These are phyloP conservation scores for Chlorospingus semifuscus DNA, from an alignment of 2,797 vertebrate species.

Conservation along the genomic window DNA sequence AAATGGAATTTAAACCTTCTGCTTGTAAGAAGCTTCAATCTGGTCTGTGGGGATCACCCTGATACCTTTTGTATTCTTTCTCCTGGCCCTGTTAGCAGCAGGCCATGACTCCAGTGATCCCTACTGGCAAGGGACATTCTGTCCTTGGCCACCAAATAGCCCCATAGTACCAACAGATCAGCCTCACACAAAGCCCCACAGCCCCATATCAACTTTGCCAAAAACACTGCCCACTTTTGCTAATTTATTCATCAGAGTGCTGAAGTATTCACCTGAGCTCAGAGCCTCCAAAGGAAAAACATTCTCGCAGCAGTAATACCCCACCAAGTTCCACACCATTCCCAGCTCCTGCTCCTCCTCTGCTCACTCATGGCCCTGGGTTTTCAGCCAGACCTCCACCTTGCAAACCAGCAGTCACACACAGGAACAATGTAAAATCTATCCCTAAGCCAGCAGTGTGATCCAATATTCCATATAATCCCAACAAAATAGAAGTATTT, in stretches of 20 bases:
- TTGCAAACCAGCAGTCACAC: rapidly evolving
- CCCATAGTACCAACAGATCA: background rate
- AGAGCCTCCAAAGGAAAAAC: background rate
- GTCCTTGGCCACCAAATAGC: background rate
- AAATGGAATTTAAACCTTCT: background rate
- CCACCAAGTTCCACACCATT: background rate
- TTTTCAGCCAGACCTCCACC: background rate
- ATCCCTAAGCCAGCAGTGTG: background rate
- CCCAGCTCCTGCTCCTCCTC: background rate
- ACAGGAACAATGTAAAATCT: background rate
- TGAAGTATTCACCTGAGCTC: background rate
- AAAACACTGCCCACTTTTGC: background rate
- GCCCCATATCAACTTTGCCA: background rate
- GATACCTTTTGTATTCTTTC: background rate
- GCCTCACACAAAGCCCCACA: background rate
- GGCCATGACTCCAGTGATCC: background rate
- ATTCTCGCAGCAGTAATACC: background rate
- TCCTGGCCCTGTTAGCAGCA: background rate
- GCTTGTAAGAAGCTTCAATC: background rate
- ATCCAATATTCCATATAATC: background rate
- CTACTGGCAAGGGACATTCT: background rate
- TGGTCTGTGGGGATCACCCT: background rate
- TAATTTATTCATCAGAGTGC: background rate
- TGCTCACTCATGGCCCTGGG: background rate
- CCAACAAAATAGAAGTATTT: background rate